Base-by-base conservation (phyloP, 2,113 vertebrate species). In the Prunella himalayana region DNA sequence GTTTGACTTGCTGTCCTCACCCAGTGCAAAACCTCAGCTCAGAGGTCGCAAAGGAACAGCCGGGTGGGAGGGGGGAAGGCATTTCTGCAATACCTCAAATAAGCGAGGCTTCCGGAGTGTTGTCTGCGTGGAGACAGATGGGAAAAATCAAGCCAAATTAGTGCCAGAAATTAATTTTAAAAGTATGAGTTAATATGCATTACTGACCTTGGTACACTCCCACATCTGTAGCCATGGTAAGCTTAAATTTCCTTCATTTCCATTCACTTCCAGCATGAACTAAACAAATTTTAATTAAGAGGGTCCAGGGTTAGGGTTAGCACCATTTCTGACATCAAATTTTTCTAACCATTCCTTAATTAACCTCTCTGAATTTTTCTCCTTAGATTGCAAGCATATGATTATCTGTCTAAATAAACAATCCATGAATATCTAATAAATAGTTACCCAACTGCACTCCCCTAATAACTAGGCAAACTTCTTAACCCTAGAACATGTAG, bases 1-100 rank as follows among this genome's bases (percentile, higher is more conserved):
- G 44, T 41, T 31, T n/a, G 50, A 50, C 37, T 18, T 2, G n/a
- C 35, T 3, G 17, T 54, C 39, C 44, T 88, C 53, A 17, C 6
- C 31, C 53, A 51, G 33, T 0, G 0, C 15, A 37, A 76, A 85
- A 64, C 19, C 42, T 68, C 53, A 56, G 27, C 24, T 56, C 1
- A 0, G 41, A 64, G 24, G 41, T 1, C 17, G 7, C 1, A 0
- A 64, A 68, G 61, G 33, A 75, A 85, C 1, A 24, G 27, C 0
- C 0, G 4, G 7, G n/a, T n/a, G 24, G 15, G 7, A 13, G 10
- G 6, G 4, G 5, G 18, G 20, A 39, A 54, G 21, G 54, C 11
- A 12, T 53, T 88, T 86, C 68, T 64, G n/a, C 20, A 61, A 41
- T 23, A 31, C 10, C 9, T 45, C 27, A 24, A 17, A 45, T 35